Evolutionary conservation across 2,888 invertebrate genomes (phyloP).

Genomic region (Xestobium rufovillosum): DNA sequence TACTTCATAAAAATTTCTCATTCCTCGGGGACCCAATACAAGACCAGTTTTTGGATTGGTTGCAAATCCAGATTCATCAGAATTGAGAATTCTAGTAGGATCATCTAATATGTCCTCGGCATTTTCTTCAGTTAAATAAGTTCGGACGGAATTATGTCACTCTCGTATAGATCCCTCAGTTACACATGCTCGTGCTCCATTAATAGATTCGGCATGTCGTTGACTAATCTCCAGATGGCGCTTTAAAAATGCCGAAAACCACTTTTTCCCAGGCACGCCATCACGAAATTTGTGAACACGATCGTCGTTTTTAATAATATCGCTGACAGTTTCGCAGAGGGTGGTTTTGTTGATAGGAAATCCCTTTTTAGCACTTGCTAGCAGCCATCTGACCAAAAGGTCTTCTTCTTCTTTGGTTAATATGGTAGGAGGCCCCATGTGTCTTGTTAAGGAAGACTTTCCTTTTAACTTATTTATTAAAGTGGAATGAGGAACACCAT

Average conservation of each 20-base stretch:
- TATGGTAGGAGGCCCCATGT: slow-evolving; percentile 17
- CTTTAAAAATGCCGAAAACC: slow-evolving; percentile 19
- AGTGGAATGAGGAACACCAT: slow-evolving; percentile 12
- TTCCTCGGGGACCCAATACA: slow-evolving; percentile 15
- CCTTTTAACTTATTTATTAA: slow-evolving; percentile 19
- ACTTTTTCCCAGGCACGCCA: slow-evolving; percentile 17
- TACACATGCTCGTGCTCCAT: slow-evolving; percentile 15
- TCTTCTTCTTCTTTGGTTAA: slow-evolving; percentile 17
- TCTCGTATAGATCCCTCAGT: slow-evolving; percentile 14
- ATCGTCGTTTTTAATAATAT: slow-evolving; percentile 18
- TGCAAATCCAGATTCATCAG: slow-evolving; percentile 16
- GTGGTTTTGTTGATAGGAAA: slow-evolving; percentile 18
- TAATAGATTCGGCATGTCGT: slow-evolving; percentile 17
- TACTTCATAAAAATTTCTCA: slow-evolving; percentile 13
- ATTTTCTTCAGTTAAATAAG: slow-evolving; percentile 15
- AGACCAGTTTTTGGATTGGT: slow-evolving; percentile 15
- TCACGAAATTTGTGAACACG: slow-evolving; percentile 17
- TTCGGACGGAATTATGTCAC: slow-evolving; percentile 15
- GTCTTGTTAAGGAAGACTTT: slow-evolving; percentile 13
- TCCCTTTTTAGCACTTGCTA: slow-evolving; percentile 17
- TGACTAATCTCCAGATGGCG: slow-evolving; percentile 17
- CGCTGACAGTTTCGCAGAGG: slow-evolving; percentile 19
- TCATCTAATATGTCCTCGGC: slow-evolving; percentile 17
- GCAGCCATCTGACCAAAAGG: slow-evolving; percentile 13
- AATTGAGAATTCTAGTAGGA: slow-evolving; percentile 19